phyloP scores from a whole-genome alignment of 1,140 invertebrate species.

The Adoxophyes honmai region DNA sequence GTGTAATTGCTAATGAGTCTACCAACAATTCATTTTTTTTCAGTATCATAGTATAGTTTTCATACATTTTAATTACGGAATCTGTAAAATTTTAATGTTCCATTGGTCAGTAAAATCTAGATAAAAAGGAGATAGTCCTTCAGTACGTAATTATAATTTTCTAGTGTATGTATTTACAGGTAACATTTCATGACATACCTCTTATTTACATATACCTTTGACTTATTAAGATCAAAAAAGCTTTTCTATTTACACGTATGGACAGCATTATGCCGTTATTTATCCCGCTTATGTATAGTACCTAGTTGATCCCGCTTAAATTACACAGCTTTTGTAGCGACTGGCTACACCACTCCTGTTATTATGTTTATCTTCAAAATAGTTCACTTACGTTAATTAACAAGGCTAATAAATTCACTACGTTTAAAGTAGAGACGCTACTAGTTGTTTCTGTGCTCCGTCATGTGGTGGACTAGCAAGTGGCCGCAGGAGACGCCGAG shows the following conservation, averaged over 20 bases:
- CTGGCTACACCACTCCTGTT: slow-evolving; percentile 25
- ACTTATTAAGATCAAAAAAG: slow-evolving; percentile 32
- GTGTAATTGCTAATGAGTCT: no score
- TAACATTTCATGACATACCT: slow-evolving; percentile 14
- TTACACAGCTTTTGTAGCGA: slow-evolving; percentile 48
- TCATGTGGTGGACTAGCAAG: slow-evolving; percentile 16
- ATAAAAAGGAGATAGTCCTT: slow-evolving; percentile 2
- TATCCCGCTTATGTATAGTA: slow-evolving; percentile 47
- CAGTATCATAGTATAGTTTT: no score
- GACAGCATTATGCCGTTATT: slow-evolving; percentile 42
- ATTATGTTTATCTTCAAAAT: no score
- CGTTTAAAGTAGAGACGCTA: slow-evolving; percentile 37
- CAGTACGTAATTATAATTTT: slow-evolving; percentile 2
- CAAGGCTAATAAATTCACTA: slow-evolving; percentile 22
- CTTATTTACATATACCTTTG: slow-evolving; percentile 31
- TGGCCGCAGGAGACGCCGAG: slow-evolving; percentile 13
- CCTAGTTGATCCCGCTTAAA: slow-evolving; percentile 70
- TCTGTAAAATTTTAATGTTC: background rate
- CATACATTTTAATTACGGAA: background rate
- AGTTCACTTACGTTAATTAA: background rate
- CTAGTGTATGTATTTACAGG: slow-evolving; percentile 3
- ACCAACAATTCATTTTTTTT: no score
- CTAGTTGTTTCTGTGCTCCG: slow-evolving; percentile 23
- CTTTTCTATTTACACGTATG: slow-evolving; percentile 45
- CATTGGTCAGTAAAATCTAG: slow-evolving; percentile 13